These are phyloP conservation scores for Pangasius macronema DNA, from an alignment of 2,797 vertebrate species.

Conservation along the genomic window DNA sequence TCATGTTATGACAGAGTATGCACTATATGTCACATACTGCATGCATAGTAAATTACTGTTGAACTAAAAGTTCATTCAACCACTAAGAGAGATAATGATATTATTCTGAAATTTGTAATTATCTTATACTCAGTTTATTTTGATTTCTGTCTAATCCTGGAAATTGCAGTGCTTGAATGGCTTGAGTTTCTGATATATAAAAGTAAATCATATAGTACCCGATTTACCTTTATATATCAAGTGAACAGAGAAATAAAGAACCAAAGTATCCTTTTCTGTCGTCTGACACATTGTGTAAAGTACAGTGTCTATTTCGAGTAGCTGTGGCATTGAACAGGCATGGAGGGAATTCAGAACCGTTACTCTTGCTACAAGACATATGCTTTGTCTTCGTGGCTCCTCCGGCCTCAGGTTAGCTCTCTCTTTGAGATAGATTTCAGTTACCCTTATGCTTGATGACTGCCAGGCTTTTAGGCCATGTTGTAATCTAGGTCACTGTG, in stretches of 20 bases:
- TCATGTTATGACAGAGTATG: neutral
- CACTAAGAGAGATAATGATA: neutral
- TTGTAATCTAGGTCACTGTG: constrained; percentile 46
- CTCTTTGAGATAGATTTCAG: constrained; percentile 26
- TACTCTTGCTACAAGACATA: constrained; percentile 50
- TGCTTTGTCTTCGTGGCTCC: constrained; percentile 28
- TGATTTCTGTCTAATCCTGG: neutral
- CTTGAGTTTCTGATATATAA: neutral
- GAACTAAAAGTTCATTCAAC: neutral
- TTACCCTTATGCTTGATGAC: constrained; percentile 19
- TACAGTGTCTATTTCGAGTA: constrained; percentile 68
- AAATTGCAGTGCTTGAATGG: neutral
- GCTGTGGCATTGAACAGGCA: constrained; percentile 63
- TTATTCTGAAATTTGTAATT: neutral
- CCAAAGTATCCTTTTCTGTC: constrained; percentile 28
- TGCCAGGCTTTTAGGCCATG: constrained; percentile 33
- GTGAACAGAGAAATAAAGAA: constrained; percentile 41
- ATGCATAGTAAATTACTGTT: neutral
- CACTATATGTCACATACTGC: neutral
- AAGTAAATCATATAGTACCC: neutral
- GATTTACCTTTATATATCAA: neutral
- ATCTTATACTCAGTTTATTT: neutral
- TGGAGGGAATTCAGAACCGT: constrained; percentile 56
- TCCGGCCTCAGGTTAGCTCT: neutral
- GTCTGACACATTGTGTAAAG: constrained; percentile 55